Evolutionary conservation across 2,888 invertebrate genomes (phyloP).

Genomic region (Drosophila anomelani): DNA sequence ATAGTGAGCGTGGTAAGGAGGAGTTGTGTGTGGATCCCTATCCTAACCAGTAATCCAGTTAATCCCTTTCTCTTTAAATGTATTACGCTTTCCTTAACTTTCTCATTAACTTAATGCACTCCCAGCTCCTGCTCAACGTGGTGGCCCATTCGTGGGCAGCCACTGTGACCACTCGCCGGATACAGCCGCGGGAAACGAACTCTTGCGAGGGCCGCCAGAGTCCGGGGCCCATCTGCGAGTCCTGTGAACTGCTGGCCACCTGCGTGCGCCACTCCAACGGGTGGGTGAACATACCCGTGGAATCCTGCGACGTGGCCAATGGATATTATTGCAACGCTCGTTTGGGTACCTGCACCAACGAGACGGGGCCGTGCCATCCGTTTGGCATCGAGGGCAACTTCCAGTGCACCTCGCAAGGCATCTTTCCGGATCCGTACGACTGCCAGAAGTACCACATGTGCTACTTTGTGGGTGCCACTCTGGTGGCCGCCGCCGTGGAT

Average conservation of each 20-base stretch:
- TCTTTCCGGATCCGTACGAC: slow-evolving; percentile 84
- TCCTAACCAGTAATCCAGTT: background rate
- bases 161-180: slow-evolving; percentile 53
- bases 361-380: slow-evolving; percentile 84
- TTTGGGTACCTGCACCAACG: slow-evolving; percentile 80
- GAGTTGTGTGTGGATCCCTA: background rate
- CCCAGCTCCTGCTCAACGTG: slow-evolving; percentile 52
- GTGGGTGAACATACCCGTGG: slow-evolving; percentile 84
- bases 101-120: background rate
- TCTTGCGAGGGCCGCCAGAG: slow-evolving; percentile 80
- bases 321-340: slow-evolving; percentile 83
- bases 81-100: too few species aligned
- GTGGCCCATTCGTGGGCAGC: slow-evolving; percentile 38
- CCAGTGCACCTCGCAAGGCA: slow-evolving; percentile 83
- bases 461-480: slow-evolving; percentile 81
- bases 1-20: slow-evolving; percentile 50
- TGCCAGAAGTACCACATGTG: slow-evolving; percentile 85
- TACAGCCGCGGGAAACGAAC: slow-evolving; percentile 80
- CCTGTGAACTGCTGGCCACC: slow-evolving; percentile 82
- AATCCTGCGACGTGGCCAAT: slow-evolving; percentile 82
- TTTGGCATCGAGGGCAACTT: slow-evolving; percentile 83
- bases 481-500: slow-evolving; percentile 83
- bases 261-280: slow-evolving; percentile 82
- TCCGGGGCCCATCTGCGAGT: slow-evolving; percentile 83
- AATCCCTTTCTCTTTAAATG: background rate